A percentile compares a stretch with the other conserved stretches of the same genome.
These are phyloP conservation scores for Sepiola atlantica DNA, from an alignment of 2,888 invertebrate genomes.

Conservation along the genomic window DNA sequence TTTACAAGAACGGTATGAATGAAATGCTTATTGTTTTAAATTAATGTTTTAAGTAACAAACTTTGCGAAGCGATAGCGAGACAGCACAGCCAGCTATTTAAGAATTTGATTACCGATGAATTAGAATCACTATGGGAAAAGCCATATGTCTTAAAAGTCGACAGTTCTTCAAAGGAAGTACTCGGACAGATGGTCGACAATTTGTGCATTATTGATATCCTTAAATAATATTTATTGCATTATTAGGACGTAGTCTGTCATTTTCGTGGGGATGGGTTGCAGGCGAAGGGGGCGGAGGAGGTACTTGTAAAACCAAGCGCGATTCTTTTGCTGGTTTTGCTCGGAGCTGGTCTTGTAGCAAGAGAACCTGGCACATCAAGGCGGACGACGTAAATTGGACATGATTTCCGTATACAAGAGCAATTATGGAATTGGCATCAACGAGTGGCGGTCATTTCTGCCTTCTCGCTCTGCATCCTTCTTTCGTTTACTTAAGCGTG, in stretches of 20 bases:
- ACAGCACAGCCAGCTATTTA: too few relatives aligned
- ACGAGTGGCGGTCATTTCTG: not conserved
- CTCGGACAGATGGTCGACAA: not conserved
- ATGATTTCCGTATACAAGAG: not conserved
- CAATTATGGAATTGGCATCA: not conserved
- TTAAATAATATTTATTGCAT: not conserved
- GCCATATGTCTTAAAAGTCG: too few relatives aligned
- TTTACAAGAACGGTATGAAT: too few relatives aligned
- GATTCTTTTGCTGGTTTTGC: not conserved
- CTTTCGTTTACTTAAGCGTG: not conserved
- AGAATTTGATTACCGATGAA: too few relatives aligned
- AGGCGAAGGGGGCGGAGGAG: not conserved
- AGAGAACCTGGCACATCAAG: not conserved
- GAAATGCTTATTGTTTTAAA: too few relatives aligned
- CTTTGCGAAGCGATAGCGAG: too few relatives aligned
- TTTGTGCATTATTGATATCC: not conserved
- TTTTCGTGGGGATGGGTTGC: not conserved
- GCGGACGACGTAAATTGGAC: not conserved
- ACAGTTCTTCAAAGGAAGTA: not conserved
- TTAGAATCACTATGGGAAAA: too few relatives aligned
- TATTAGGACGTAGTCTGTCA: not conserved
- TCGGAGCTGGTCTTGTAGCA: not conserved
- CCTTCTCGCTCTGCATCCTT: not conserved
- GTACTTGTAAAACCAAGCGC: not conserved
- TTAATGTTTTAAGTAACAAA: too few relatives aligned